Evolutionary conservation across 1,140 invertebrate genomes (phyloP).

Genomic region (Micrasema longulum): DNA sequence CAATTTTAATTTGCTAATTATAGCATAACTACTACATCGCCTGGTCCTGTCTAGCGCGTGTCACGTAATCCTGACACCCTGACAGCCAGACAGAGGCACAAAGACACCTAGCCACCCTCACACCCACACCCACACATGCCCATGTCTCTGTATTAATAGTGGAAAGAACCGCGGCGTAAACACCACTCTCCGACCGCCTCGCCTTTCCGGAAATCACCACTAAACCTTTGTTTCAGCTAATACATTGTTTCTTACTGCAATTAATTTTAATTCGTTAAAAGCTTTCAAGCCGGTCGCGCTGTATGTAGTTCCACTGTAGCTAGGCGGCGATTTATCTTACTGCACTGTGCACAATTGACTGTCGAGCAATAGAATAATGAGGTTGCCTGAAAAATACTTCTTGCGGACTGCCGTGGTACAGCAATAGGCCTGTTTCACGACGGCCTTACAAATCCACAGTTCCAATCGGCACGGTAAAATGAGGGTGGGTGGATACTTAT

Average conservation of each 20-base stretch:
- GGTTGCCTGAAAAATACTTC: neutral
- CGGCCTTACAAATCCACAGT: too few relatives aligned
- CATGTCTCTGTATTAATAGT: neutral
- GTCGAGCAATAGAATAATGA: neutral
- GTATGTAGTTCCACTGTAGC: neutral
- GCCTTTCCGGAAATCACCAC: slow-evolving; percentile 24
- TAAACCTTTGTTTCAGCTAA: slow-evolving; percentile 29
- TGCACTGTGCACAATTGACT: slow-evolving; percentile 9
- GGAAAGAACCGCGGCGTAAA: neutral
- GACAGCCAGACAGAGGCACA: too few relatives aligned
- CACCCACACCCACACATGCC: neutral
- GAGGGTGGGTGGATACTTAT: too few relatives aligned
- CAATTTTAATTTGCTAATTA: too few relatives aligned
- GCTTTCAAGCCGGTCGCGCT: slow-evolving; percentile 10
- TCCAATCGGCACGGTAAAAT: too few relatives aligned
- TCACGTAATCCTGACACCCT: too few relatives aligned
- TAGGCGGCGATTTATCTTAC: neutral
- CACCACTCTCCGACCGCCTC: neutral
- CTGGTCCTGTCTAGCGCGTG: too few relatives aligned
- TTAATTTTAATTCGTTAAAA: slow-evolving; percentile 30
- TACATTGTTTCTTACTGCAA: slow-evolving; percentile 20
- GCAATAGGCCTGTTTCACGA: too few relatives aligned
- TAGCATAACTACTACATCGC: too few relatives aligned
- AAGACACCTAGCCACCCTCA: neutral
- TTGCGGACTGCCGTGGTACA: neutral